Percentiles rank a stretch among this genome's conserved stretches.
phyloP scores from a whole-genome alignment of 2,113 vertebrate species.

The Psettodes erumei region DNA sequence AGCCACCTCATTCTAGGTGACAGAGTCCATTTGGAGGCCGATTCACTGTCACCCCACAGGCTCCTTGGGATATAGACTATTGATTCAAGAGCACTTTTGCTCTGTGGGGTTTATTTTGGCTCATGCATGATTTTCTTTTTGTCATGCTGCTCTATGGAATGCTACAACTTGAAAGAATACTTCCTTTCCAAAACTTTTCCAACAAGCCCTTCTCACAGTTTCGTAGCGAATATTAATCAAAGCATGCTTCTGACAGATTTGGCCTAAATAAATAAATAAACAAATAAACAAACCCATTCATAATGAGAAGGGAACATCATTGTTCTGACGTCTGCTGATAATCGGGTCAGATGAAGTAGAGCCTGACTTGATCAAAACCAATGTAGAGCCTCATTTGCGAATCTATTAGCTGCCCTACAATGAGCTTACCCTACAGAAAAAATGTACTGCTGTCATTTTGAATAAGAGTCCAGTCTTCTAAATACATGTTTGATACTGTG shows the following conservation, averaged over 20 bases:
- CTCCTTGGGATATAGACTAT: constrained; percentile 13
- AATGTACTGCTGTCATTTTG: neutral
- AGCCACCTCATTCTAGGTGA: constrained; percentile 13
- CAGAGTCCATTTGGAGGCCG: constrained; percentile 12
- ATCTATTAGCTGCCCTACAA: constrained; percentile 21
- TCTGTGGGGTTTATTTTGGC: constrained; percentile 13
- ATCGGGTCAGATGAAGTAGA: constrained; percentile 65
- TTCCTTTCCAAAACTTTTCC: neutral
- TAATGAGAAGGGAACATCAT: constrained; percentile 25
- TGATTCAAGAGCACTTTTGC: constrained; percentile 14
- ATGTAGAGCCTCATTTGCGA: constrained; percentile 47
- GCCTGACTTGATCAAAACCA: constrained; percentile 62
- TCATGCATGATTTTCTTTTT: neutral
- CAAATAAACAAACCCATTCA: constrained; percentile 34
- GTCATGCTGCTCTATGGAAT: neutral
- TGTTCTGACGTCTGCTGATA: constrained; percentile 47
- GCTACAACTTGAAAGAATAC: neutral
- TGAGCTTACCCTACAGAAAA: constrained; percentile 2
- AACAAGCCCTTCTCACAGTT: neutral
- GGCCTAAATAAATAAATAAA: constrained; percentile 33
- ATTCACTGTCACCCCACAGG: neutral
- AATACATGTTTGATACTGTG: neutral
- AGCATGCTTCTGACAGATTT: constrained; percentile 15
- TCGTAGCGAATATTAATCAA: constrained; percentile 18
- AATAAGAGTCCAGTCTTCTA: neutral